These are phyloP conservation scores for Hydractinia symbiolongicarpus DNA, from an alignment of 30 jellyfish, hydroid and myxozoan species.

Conservation along the genomic window DNA sequence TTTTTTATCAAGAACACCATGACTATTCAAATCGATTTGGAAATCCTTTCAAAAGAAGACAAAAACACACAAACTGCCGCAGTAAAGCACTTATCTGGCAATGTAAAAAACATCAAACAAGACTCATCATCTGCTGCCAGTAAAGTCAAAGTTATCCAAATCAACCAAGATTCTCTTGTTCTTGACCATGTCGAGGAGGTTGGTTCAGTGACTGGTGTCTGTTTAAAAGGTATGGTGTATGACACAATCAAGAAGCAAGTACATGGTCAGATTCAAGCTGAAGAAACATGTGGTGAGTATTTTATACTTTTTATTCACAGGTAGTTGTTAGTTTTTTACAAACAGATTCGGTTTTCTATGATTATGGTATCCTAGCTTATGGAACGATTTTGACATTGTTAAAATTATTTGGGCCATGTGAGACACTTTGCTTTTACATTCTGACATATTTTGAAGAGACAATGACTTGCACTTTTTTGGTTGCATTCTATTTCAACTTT, in stretches of 20 bases:
- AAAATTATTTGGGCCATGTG: no score
- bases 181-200: conserved; percentile 62
- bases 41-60: conserved; percentile 50
- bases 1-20: conserved; percentile 39
- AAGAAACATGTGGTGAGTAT: conserved; percentile 52
- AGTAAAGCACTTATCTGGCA: conserved; percentile 16
- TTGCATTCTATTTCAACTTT: no score
- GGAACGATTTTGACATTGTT: no score
- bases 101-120: conserved; percentile 24
- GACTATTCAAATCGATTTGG: conserved; percentile 67
- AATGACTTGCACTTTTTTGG: no score
- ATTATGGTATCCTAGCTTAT: not conserved
- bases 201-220: conserved; percentile 76
- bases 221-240: conserved; percentile 65
- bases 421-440: no score
- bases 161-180: conserved; percentile 61
- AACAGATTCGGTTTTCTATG: not conserved
- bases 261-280: conserved; percentile 24
- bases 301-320: not conserved
- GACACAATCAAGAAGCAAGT: conserved; percentile 27
- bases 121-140: conserved; percentile 43
- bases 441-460: no score
- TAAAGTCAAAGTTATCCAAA: conserved; percentile 45
- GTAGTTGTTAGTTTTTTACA: no score
- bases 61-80: conserved; percentile 29